Conservation (phyloP, 2,797 vertebrate genomes). For the Fistularia tabacaria region DNA sequence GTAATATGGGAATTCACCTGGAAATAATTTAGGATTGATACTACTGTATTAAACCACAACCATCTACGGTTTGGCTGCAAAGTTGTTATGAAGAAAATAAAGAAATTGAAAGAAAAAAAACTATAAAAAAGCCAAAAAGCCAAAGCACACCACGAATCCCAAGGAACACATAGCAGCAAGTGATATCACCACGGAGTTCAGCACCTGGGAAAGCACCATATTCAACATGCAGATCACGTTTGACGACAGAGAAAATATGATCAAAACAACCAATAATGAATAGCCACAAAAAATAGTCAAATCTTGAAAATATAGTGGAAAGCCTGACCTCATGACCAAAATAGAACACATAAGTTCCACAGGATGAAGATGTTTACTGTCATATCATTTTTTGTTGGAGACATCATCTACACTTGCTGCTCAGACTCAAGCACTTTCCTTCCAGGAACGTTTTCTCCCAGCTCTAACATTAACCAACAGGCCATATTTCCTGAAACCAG, state of each 20-base stretch:
- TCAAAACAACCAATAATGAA: conserved; percentile 14
- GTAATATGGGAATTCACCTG: conserved; percentile 46
- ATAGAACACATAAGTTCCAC: neutral
- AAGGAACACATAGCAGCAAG: conserved; percentile 72
- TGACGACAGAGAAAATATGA: conserved; percentile 3
- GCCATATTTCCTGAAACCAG: conserved; percentile 77
- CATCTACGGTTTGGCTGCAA: conserved; percentile 62
- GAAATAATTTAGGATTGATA: conserved; percentile 50
- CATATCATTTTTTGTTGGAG: conserved; percentile 46
- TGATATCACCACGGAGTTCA: conserved; percentile 68
- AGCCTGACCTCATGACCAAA: neutral
- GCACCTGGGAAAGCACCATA: conserved; percentile 67
- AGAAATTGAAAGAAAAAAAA: conserved; percentile 51
- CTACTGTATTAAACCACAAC: conserved; percentile 39
- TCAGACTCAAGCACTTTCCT: conserved; percentile 57
- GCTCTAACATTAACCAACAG: conserved; percentile 75
- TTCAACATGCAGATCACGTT: conserved; percentile 30
- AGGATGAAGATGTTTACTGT: conserved; percentile 14
- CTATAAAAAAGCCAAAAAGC: conserved; percentile 64
- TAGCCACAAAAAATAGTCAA: conserved; percentile 2
- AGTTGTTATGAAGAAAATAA: conserved; percentile 40
- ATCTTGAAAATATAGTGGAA: conserved; percentile 2
- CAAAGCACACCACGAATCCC: conserved; percentile 56
- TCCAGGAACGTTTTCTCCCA: conserved; percentile 69
- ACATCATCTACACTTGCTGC: conserved; percentile 32